A percentile compares a stretch with the other conserved stretches of the same genome.
These are phyloP conservation scores for Drosophila colorata DNA, from an alignment of 2,888 invertebrate genomes.

Conservation along the genomic window DNA sequence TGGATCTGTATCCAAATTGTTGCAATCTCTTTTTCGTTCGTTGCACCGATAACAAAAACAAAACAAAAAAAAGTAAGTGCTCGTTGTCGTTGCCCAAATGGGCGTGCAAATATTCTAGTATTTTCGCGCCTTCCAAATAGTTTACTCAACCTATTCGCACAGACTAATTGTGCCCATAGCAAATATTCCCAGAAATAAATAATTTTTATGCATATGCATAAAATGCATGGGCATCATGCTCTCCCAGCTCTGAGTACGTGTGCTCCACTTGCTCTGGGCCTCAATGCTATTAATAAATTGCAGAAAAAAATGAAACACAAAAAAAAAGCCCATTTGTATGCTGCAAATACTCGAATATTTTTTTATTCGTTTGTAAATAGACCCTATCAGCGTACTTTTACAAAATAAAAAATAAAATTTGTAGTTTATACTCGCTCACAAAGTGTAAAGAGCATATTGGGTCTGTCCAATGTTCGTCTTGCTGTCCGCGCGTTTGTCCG, in stretches of 20 bases:
- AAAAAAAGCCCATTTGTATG: slow-evolving; percentile 18
- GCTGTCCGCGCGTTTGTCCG: no score
- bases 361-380: slow-evolving; percentile 48
- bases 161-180: slow-evolving; percentile 53
- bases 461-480: no score
- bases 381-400: slow-evolving; percentile 32
- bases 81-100: neutral
- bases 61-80: no score
- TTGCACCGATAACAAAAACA: neutral
- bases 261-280: slow-evolving; percentile 51
- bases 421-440: no score
- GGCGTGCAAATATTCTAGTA: neutral
- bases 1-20: slow-evolving; percentile 11
- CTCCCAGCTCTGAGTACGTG: slow-evolving; percentile 13
- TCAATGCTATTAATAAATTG: slow-evolving; percentile 58
- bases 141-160: slow-evolving; percentile 56
- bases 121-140: slow-evolving; percentile 31
- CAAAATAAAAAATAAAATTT: slow-evolving; percentile 3
- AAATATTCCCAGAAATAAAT: slow-evolving; percentile 46
- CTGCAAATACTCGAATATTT: slow-evolving; percentile 44
- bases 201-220: slow-evolving; percentile 34
- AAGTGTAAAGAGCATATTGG: no score
- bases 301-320: neutral
- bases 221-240: slow-evolving; percentile 14
- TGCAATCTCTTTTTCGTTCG: neutral